A percentile compares a stretch with the other conserved stretches of the same genome.
Conservation (phyloP, 2,797 vertebrate species). For the Enteromius treurensis region DNA sequence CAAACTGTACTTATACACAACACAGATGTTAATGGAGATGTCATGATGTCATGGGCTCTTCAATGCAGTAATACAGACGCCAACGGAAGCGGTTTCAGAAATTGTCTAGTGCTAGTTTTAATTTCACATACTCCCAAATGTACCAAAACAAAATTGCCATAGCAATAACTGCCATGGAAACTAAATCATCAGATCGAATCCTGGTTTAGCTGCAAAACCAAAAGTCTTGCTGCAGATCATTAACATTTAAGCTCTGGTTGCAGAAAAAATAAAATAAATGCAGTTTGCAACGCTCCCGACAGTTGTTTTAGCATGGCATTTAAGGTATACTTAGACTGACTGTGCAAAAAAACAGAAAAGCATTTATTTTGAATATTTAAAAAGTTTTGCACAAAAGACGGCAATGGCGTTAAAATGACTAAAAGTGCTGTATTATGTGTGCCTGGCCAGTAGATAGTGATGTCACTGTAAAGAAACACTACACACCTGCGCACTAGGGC, state of each 20-base stretch:
- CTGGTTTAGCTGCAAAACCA: not conserved
- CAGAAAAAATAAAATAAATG: too few species aligned
- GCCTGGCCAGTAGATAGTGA: too few species aligned
- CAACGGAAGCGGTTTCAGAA: not conserved
- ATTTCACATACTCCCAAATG: constrained; percentile 11
- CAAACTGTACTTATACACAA: not conserved
- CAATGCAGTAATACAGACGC: not conserved
- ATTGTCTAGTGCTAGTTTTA: not conserved
- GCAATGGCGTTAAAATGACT: not conserved
- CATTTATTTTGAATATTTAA: too few species aligned
- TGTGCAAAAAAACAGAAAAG: too few species aligned
- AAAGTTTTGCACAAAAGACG: too few species aligned
- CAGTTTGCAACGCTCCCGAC: too few species aligned
- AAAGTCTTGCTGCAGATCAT: not conserved
- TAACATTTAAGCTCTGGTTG: not conserved
- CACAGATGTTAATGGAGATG: not conserved
- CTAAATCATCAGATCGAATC: constrained; percentile 3
- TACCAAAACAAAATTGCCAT: constrained; percentile 25
- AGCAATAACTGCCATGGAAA: constrained; percentile 50
- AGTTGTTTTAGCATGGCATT: not conserved
- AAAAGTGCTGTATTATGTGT: too few species aligned
- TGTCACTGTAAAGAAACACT: not conserved
- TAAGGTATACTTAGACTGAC: too few species aligned
- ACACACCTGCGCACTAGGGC: not conserved
- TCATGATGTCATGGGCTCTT: not conserved